Percentiles rank a stretch among this genome's conserved stretches.
phyloP scores from a whole-genome alignment of 2,888 invertebrate genomes.

The Leptinotarsa rubiginosa region DNA sequence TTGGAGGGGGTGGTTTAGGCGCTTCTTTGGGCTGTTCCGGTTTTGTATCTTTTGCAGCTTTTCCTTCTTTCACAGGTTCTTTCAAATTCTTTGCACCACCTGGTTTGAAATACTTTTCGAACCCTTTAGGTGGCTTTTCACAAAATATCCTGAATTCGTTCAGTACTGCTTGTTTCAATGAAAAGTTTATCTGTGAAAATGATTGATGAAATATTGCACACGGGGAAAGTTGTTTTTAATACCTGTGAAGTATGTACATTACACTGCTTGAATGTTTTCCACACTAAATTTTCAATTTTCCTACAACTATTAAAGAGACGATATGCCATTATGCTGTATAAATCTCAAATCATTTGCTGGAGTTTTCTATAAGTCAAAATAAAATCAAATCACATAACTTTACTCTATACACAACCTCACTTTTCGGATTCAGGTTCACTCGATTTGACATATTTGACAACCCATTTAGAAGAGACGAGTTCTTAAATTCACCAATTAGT shows the following conservation, averaged over 20 bases:
- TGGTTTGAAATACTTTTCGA: constrained; percentile 90
- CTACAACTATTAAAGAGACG: constrained; percentile 72
- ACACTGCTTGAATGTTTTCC: constrained; percentile 60
- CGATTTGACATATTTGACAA: no score
- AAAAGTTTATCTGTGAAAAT: constrained; percentile 67
- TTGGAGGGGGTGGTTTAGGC: constrained; percentile 62
- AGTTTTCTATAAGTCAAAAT: constrained; percentile 33
- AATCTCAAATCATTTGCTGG: constrained; percentile 28
- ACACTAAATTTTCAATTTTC: constrained; percentile 69
- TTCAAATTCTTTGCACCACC: constrained; percentile 66
- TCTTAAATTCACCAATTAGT: no score
- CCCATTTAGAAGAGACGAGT: no score
- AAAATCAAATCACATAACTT: constrained; percentile 48
- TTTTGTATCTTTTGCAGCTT: constrained; percentile 56
- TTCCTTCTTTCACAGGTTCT: constrained; percentile 61
- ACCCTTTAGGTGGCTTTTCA: constrained; percentile 90
- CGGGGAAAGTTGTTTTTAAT: constrained; percentile 37
- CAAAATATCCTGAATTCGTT: constrained; percentile 75
- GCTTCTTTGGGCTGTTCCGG: constrained; percentile 53
- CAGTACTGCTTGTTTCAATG: constrained; percentile 70
- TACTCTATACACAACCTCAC: not conserved
- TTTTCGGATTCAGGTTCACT: not conserved
- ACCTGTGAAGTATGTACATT: constrained; percentile 59
- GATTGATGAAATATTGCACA: constrained; percentile 14
- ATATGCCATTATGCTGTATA: constrained; percentile 70